Percentiles rank a stretch among this genome's conserved stretches.
Conservation (phyloP, 2,888 invertebrate genomes). For the Limnephilus rhombicus region DNA sequence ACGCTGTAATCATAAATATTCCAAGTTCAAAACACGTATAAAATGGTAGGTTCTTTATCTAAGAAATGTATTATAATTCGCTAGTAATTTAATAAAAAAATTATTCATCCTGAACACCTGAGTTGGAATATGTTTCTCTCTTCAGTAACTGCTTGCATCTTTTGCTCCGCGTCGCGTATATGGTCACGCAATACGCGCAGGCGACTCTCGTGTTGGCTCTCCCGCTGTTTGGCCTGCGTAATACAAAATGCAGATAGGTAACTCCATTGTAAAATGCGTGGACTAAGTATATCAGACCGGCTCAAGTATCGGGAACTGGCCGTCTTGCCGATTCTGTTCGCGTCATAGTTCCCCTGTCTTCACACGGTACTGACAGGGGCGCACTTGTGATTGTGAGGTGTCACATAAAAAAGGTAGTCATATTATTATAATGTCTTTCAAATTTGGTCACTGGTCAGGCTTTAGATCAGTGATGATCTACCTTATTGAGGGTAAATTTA, state of each 20-base stretch:
- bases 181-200: not conserved
- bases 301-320: too few relatives aligned
- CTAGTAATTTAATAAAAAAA: not conserved
- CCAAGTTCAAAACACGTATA: not conserved
- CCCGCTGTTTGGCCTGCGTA: conserved; percentile 6
- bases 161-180: not conserved
- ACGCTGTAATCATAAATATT: not conserved
- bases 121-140: not conserved
- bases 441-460: too few relatives aligned
- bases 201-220: conserved; percentile 29
- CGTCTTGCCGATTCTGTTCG: too few relatives aligned
- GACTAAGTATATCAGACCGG: too few relatives aligned
- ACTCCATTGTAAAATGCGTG: too few relatives aligned
- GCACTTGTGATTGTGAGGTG: too few relatives aligned
- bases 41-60: not conserved
- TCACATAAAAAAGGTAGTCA: too few relatives aligned
- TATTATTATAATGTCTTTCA: too few relatives aligned
- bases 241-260: not conserved
- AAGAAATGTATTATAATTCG: not conserved
- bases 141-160: not conserved
- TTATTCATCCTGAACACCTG: not conserved
- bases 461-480: too few relatives aligned
- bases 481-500: too few relatives aligned
- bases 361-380: too few relatives aligned
- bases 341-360: too few relatives aligned